A percentile compares a stretch with the other conserved stretches of the same genome.
These are phyloP conservation scores for Pachypanchax playfairii DNA, from an alignment of 2,113 vertebrate genomes.

Conservation along the genomic window DNA sequence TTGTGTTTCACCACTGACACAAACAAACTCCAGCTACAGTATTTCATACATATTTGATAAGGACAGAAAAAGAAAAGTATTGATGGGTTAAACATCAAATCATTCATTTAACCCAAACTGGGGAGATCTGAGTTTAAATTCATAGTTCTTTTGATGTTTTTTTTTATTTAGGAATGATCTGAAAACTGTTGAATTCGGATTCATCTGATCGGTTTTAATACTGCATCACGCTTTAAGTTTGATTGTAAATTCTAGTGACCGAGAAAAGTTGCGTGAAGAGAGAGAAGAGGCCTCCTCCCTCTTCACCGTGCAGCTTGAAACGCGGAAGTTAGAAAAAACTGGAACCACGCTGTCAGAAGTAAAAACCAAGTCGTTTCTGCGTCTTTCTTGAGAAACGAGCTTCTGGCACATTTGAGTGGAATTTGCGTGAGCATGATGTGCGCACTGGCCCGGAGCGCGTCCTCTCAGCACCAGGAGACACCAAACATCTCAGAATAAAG, in stretches of 20 bases:
- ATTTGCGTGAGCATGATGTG: neutral
- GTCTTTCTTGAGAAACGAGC: neutral
- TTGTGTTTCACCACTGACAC: neutral
- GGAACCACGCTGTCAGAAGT: conserved; percentile 54
- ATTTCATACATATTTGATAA: too few species aligned
- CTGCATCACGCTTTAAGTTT: too few species aligned
- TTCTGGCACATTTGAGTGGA: neutral
- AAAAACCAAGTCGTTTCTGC: neutral
- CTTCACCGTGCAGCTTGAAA: conserved; percentile 28
- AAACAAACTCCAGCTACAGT: too few species aligned
- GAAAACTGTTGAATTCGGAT: too few species aligned
- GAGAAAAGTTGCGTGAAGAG: neutral
- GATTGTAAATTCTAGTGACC: too few species aligned
- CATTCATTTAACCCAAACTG: too few species aligned
- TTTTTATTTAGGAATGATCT: too few species aligned
- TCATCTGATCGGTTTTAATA: too few species aligned
- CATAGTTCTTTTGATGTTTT: too few species aligned
- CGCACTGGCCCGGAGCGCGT: neutral
- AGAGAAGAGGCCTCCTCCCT: conserved; percentile 13
- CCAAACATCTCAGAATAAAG: neutral
- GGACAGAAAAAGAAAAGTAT: neutral
- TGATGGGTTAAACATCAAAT: too few species aligned
- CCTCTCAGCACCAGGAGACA: neutral
- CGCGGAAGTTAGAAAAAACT: conserved; percentile 69
- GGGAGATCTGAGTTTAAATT: too few species aligned